Evolutionary conservation across 2,113 vertebrate genomes (phyloP), one percentile per base, ranked within the genome.

Genomic region (Apteryx owenii): DNA sequence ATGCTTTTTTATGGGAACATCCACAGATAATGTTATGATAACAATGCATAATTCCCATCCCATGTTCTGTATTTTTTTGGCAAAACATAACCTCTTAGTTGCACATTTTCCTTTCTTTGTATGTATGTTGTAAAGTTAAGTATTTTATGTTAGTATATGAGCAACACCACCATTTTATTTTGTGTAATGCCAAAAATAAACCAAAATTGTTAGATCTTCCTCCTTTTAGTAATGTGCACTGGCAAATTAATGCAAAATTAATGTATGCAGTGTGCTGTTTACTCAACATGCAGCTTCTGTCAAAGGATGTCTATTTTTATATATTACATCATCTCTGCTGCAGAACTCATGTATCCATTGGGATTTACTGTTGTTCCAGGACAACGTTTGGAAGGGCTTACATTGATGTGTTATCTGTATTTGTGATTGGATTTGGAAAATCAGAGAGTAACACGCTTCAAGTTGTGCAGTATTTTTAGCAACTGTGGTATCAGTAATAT

Each of bases 241-340:
- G 97, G 90, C 89, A 97, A 94, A 95, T 94, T 90, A 96, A 97
- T 97, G 95, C 90, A 95, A 95, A 95, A 94, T 96, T 96, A 97
- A 96, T 93, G 93, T 87, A 56, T 94, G 92, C 92, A 89, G 85
- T 82, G 80, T 95, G 81, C 93, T 98, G 97, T 98, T 98, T 98
- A 97, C 97, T 95, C 90, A 97, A 97, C 96, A 97, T 97, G 96
- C 95, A 96, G 96, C 96, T 97, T 98, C 97, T 98, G 92, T 94
- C 96, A 95, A 95, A 98, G 87, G 95, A 93, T 97, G 81, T 96
- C 97, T 98, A 98, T 98, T 98, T 98, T 98, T 98, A 90, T 97
- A 38, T 96, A 97, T 98, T 97, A 97, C 98, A 98, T 98, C 98
- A 98, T 97, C 96, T 82, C 69, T 98, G 88, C 97, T 96, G 95